Evolutionary conservation across 2,888 invertebrate genomes (phyloP).

Genomic region (Tanytarsus gracilentus): DNA sequence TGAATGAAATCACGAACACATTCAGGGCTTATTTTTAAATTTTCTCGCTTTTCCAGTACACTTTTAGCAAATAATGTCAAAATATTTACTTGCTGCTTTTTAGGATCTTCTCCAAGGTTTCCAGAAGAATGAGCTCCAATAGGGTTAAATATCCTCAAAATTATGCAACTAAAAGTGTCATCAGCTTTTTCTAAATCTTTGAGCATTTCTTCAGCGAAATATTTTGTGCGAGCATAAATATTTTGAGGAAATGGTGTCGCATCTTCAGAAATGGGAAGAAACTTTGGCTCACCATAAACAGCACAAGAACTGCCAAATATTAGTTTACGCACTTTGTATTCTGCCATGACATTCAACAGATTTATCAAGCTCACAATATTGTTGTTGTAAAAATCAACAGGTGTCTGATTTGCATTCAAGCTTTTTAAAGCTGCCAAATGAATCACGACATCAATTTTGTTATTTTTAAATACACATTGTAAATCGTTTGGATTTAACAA

Average conservation of each 20-base stretch:
- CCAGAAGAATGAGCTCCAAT: neutral
- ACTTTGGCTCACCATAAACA: neutral
- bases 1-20: neutral
- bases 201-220: neutral
- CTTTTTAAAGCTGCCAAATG: constrained; percentile 1
- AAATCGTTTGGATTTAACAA: neutral
- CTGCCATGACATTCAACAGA: neutral
- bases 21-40: neutral
- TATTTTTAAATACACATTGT: neutral
- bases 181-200: neutral
- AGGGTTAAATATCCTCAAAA: neutral
- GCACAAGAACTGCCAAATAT: constrained; percentile 1
- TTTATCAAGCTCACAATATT: neutral
- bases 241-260: neutral
- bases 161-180: neutral
- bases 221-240: neutral
- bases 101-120: neutral
- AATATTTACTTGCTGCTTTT: neutral
- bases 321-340: neutral
- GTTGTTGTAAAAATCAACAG: neutral
- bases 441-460: neutral
- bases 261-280: neutral
- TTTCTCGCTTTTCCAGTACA: neutral
- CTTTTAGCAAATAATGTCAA: neutral
- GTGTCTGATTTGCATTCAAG: neutral